Evolutionary conservation across 2,888 invertebrate species (phyloP).

Genomic region (Escarpia spicata): DNA sequence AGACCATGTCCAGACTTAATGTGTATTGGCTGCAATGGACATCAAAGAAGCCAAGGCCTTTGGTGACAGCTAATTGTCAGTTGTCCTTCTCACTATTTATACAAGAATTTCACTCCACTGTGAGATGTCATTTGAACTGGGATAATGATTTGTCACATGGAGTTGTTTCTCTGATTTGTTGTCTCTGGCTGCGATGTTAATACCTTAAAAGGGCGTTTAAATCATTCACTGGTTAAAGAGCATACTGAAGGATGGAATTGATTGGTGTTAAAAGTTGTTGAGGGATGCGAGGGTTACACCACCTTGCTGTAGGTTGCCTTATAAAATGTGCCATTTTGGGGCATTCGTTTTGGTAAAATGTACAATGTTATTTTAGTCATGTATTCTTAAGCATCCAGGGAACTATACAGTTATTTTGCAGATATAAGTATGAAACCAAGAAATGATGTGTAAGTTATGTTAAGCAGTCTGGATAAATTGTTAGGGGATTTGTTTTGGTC

Average conservation of each 20-base stretch:
- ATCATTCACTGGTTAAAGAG: background rate
- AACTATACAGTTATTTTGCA: too few relatives aligned
- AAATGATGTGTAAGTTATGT: too few relatives aligned
- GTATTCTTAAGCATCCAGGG: too few relatives aligned
- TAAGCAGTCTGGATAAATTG: background rate
- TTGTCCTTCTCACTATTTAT: background rate
- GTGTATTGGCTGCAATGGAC: background rate
- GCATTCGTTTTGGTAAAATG: too few relatives aligned
- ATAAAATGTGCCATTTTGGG: too few relatives aligned
- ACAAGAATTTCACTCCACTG: background rate
- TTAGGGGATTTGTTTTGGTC: background rate
- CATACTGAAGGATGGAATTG: background rate
- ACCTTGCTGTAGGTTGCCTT: too few relatives aligned
- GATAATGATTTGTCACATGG: constrained; percentile 16
- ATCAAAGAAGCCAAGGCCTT: background rate
- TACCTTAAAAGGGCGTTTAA: background rate
- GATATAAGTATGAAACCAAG: too few relatives aligned
- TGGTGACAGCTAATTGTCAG: background rate
- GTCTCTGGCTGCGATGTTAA: background rate
- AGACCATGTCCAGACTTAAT: background rate
- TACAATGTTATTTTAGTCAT: too few relatives aligned
- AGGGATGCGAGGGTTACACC: too few relatives aligned
- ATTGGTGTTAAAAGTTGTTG: too few relatives aligned
- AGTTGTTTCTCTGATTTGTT: background rate
- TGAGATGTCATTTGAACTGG: background rate